Evolutionary conservation across 2,797 vertebrate genomes (phyloP), one percentile per base, ranked within the genome.

Genomic region (Myotis pilosus): DNA sequence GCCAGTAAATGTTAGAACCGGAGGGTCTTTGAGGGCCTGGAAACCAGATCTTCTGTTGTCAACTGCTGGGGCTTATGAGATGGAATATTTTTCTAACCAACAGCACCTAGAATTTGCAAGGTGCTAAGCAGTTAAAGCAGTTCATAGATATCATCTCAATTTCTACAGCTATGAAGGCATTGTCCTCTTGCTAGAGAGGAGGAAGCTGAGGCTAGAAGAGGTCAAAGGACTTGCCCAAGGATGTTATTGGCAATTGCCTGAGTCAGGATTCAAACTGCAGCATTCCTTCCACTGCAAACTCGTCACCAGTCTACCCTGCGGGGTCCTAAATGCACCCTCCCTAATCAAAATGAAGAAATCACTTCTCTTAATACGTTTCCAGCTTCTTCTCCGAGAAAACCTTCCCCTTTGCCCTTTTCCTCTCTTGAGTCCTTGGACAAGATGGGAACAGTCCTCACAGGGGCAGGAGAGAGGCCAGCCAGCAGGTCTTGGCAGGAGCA

Each of bases 401-500:
- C 12, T 92, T 62, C 36, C 57, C 53, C 87, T 90, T 84, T 47
- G 12, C 10, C 16, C 47, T 68, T 94, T 57, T 6, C n/a, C 19
- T 47, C 5, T 17, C 62, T 44, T 71, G 23, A 51, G 62, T 89
- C 23, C 28, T 80, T 36, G 87, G 33, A 91, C 55, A 94, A 57
- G 28, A 51, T 11, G 78, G 72, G 66, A 79, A 64, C 57, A 53
- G 23, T 33, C 62, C 44, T 94, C 75, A 12, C 15, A 33, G 2
- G 79, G 71, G 4, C 71, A 83, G 47, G 41, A 57, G 57, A 36
- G 78, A 94, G 76, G 71, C 25, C 19, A 8, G 6, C 83, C 74
- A 23, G 92, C 75, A 96, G n/a, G 69, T 28, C 78, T 93, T 95
- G 78, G 51, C 89, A 36, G n/a, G 68, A 94, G 38, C 23, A 1